Percentiles rank a stretch among this genome's conserved stretches.
phyloP scores from a whole-genome alignment of 2,797 vertebrate genomes.

The Melanogrammus aeglefinus region DNA sequence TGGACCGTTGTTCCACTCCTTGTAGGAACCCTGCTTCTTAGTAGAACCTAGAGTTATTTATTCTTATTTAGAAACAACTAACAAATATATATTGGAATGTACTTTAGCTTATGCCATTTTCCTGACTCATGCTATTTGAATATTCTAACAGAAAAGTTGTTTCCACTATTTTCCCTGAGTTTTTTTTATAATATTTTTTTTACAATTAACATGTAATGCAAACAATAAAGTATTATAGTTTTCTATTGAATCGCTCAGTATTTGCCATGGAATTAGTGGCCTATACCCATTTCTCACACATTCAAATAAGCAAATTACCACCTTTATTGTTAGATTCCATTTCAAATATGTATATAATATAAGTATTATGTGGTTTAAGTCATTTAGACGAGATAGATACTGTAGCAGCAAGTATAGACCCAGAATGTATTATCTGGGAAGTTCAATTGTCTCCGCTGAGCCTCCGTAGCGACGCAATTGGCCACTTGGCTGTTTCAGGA shows the following conservation, averaged over 20 bases:
- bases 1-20: background rate
- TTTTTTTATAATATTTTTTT: background rate
- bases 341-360: background rate
- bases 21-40: background rate
- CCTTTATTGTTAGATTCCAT: background rate
- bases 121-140: background rate
- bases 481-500: constrained; percentile 50
- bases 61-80: background rate
- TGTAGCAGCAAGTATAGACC: background rate
- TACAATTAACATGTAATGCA: background rate
- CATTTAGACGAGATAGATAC: background rate
- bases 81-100: background rate
- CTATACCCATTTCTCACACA: background rate
- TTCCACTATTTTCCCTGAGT: too few relatives aligned
- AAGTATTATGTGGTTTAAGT: background rate
- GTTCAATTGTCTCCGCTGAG: constrained; percentile 37
- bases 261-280: background rate
- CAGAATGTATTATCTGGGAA: background rate
- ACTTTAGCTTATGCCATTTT: background rate
- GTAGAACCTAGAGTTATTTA: constrained; percentile 13
- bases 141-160: background rate
- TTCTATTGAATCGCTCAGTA: background rate
- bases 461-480: constrained; percentile 42
- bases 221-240: background rate
- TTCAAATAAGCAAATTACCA: background rate